phyloP scores from a whole-genome alignment of 1,140 invertebrate species.

The Brachionus koreanus region DNA sequence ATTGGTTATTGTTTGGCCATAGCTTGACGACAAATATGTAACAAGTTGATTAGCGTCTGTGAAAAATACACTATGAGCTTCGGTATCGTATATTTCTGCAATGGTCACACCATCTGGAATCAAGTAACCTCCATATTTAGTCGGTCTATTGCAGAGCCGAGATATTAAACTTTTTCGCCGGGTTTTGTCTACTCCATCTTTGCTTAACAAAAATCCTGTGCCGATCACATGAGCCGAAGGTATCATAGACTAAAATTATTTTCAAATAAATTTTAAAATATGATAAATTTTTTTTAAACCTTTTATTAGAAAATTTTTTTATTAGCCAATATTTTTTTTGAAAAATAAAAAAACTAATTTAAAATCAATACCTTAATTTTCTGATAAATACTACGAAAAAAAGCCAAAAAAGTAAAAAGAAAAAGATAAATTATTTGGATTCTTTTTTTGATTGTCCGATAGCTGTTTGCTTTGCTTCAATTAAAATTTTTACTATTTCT shows the following conservation, averaged over 20 bases:
- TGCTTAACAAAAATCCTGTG: slow-evolving; percentile 34
- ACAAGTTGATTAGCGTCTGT: slow-evolving; percentile 29
- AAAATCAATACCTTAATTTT: too few relatives aligned
- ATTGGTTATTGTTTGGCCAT: slow-evolving; percentile 28
- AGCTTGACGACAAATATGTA: slow-evolving; percentile 32
- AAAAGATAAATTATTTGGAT: too few relatives aligned
- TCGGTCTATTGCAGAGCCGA: slow-evolving; percentile 28
- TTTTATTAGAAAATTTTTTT: too few relatives aligned
- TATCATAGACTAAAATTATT: slow-evolving; percentile 25
- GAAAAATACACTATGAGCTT: slow-evolving; percentile 41
- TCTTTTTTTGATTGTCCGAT: too few relatives aligned
- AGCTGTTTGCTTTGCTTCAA: too few relatives aligned
- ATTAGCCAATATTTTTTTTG: too few relatives aligned
- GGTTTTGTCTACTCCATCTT: slow-evolving; percentile 30
- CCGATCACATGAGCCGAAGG: slow-evolving; percentile 39
- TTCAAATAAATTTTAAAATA: too few relatives aligned
- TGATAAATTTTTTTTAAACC: too few relatives aligned
- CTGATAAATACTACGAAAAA: too few relatives aligned
- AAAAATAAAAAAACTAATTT: too few relatives aligned
- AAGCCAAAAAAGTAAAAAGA: too few relatives aligned
- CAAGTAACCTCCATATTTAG: slow-evolving; percentile 21
- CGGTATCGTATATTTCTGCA: slow-evolving; percentile 42
- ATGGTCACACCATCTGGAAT: slow-evolving; percentile 33
- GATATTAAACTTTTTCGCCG: slow-evolving; percentile 35
- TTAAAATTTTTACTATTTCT: too few relatives aligned